phyloP scores from a whole-genome alignment of 2,113 vertebrate genomes.

The Corythornis cristatus region DNA sequence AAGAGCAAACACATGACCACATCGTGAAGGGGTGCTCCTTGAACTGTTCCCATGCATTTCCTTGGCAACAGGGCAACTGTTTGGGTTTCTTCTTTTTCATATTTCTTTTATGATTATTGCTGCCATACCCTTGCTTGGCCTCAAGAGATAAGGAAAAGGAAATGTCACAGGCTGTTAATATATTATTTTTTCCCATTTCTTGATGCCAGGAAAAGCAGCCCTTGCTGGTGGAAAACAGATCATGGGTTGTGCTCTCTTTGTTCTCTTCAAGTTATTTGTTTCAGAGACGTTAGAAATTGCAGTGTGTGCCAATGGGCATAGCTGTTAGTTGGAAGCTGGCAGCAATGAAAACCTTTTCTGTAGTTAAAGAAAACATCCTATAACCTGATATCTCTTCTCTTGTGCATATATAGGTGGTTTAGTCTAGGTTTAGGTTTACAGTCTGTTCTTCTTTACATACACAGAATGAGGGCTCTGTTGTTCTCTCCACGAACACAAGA shows the following conservation, averaged over 20 bases:
- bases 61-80: background rate
- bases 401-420: background rate
- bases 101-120: slow-evolving; percentile 9
- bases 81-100: slow-evolving; percentile 5
- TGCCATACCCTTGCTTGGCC: slow-evolving; percentile 13
- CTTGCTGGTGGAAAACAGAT: slow-evolving; percentile 1
- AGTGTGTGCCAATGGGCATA: background rate
- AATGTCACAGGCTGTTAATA: slow-evolving; percentile 17
- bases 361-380: background rate
- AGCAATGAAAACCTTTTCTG: background rate
- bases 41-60: slow-evolving; percentile 19
- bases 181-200: slow-evolving; percentile 34
- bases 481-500: background rate
- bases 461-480: background rate
- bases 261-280: background rate
- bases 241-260: background rate
- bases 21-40: background rate
- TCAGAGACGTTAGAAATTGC: background rate
- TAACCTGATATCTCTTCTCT: background rate
- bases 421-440: background rate
- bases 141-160: slow-evolving; percentile 37
- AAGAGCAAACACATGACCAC: background rate
- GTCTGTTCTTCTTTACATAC: background rate
- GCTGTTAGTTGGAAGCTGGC: background rate
- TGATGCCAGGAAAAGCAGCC: slow-evolving; percentile 54